A percentile compares a stretch with the other conserved stretches of the same genome.
Evolutionary conservation across 2,888 invertebrate species (phyloP).

Genomic region (Pyrrhia umbra): DNA sequence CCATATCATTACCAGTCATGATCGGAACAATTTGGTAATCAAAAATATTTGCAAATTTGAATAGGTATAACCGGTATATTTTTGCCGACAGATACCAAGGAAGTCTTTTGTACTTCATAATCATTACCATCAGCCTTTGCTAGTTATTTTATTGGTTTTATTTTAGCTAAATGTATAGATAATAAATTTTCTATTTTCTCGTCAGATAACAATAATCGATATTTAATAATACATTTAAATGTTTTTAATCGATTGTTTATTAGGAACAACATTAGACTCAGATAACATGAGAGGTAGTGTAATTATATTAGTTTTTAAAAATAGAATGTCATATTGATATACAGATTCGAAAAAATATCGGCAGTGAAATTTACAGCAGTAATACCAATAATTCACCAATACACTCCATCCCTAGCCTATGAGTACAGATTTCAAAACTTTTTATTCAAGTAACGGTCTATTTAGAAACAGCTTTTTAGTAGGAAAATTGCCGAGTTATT

Average conservation of each 20-base stretch:
- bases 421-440: slow-evolving; percentile 61
- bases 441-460: slow-evolving; percentile 71
- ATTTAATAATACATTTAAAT: neutral
- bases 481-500: slow-evolving; percentile 63
- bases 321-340: neutral
- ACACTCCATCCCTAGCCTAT: slow-evolving; percentile 20
- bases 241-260: slow-evolving; percentile 22
- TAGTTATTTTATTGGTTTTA: no score
- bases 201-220: neutral
- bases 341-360: no score
- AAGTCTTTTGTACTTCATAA: no score
- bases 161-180: no score
- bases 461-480: slow-evolving; percentile 67
- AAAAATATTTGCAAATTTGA: no score
- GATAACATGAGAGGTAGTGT: neutral
- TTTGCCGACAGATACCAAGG: no score
- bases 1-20: neutral
- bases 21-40: neutral
- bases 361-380: neutral
- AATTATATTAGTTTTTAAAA: neutral
- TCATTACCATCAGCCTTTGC: no score
- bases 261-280: slow-evolving; percentile 1
- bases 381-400: neutral
- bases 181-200: slow-evolving; percentile 1
- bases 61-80: no score